A percentile compares a stretch with the other conserved stretches of the same genome.
Evolutionary conservation across 2,113 vertebrate genomes (phyloP).

Genomic region (Columbina picui): DNA sequence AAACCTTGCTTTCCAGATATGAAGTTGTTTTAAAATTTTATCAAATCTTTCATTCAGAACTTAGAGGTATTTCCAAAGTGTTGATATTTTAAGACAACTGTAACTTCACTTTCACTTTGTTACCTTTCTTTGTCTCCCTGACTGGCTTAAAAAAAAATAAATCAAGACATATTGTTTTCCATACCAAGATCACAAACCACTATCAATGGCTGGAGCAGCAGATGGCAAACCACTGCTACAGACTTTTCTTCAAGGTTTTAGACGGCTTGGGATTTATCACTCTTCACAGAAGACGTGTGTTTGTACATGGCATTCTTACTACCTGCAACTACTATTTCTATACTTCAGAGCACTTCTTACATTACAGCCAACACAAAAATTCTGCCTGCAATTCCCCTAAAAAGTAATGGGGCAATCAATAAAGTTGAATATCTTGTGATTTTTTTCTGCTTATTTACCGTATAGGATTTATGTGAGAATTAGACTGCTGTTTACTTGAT

Average conservation of each 20-base stretch:
- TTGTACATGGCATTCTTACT: not conserved
- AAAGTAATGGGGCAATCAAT: not conserved
- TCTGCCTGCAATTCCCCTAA: not conserved
- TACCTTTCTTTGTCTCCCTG: slow-evolving; percentile 61
- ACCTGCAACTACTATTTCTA: not conserved
- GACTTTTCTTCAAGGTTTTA: slow-evolving; percentile 12
- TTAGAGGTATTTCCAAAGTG: slow-evolving; percentile 63
- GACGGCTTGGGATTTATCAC: not conserved
- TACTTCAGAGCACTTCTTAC: not conserved
- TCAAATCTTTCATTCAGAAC: slow-evolving; percentile 73
- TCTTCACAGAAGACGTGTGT: not conserved
- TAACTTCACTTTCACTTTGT: slow-evolving; percentile 13
- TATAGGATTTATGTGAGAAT: not conserved
- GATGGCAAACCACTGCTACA: slow-evolving; percentile 7
- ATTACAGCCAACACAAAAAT: not conserved
- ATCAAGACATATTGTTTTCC: not conserved
- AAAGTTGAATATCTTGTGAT: not conserved
- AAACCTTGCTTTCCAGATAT: slow-evolving; percentile 70
- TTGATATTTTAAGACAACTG: slow-evolving; percentile 68
- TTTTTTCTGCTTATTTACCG: not conserved
- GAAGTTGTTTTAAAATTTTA: slow-evolving; percentile 72
- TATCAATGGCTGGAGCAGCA: slow-evolving; percentile 2
- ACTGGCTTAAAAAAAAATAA: slow-evolving; percentile 28
- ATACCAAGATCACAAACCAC: slow-evolving; percentile 55
- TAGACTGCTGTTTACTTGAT: not conserved